Base-by-base conservation (phyloP, 2,113 vertebrate genomes). In the Ammodytes dubius region DNA sequence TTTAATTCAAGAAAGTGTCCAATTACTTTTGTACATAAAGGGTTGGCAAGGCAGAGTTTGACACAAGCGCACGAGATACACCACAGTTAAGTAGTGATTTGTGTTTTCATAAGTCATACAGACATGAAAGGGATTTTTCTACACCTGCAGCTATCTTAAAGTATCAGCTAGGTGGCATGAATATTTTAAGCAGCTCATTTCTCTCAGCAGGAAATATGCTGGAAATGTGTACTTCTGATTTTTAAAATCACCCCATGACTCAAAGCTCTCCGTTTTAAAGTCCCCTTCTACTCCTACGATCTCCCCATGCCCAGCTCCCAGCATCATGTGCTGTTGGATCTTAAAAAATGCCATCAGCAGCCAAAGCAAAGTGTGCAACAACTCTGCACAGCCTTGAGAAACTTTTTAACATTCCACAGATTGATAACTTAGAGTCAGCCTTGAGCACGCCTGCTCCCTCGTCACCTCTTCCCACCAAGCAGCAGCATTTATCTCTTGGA, bases 401-500 rank as follows among this genome's bases (percentile, higher is more conserved):
- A 67, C 74, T 19, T 77, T 76, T 53, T 49, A 58, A 77, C 74
- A 60, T 76, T 70, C 43, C 72, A 53, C 43, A 39, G 61, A 75
- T 79, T 74, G 57, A 77, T 77, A 64, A 60, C 63, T 70, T 54
- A 40, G 70, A 63, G 58, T 73, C 70, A 81, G 75, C 60, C 77
- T 60, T 68, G 53, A 77, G 69, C 76, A 70, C 6, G 0, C 56
- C 56, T 8, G 37, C 46, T 89, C 70, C 59, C 82, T 72, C 56
- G 64, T 86, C 79, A 81, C 70, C 56, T 87, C 71, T 77, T 72
- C 58, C 60, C 70, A 71, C 64, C 71, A 58, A 81, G 65, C 72
- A 37, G 58, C 52, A 68, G 79, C 53, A 65, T 81, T 89, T 84
- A 84, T 87, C 82, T 84, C 56, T 81, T 60, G 53, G 83, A 83